phyloP scores from a whole-genome alignment of 2,797 vertebrate species.

The Tolypeutes matacus region DNA sequence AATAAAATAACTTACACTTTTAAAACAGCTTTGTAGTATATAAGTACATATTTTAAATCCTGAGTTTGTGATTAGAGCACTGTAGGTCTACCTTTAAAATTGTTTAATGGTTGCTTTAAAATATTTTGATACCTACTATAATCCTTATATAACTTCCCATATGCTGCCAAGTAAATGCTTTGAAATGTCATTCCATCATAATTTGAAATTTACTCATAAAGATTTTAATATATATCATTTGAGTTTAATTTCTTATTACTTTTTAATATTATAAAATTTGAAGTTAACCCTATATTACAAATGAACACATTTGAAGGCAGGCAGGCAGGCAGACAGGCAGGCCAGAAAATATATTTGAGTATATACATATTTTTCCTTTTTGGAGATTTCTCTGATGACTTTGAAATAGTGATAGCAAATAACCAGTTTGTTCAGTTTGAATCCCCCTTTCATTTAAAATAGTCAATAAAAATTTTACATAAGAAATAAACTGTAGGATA shows the following conservation, averaged over 20 bases:
- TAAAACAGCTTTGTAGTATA: conserved; percentile 56
- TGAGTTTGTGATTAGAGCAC: conserved; percentile 66
- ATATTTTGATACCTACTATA: conserved; percentile 78
- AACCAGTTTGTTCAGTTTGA: conserved; percentile 5
- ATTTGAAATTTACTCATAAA: conserved; percentile 76
- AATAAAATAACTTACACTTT: conserved; percentile 62
- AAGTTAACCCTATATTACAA: conserved; percentile 59
- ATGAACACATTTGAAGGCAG: conserved; percentile 36
- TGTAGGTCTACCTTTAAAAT: conserved; percentile 68
- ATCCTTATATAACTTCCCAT: conserved; percentile 71
- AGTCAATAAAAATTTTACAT: conserved; percentile 47
- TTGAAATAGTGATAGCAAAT: conserved; percentile 29
- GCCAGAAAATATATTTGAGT: conserved; percentile 24
- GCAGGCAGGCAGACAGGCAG: not conserved
- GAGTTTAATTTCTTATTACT: conserved; percentile 68
- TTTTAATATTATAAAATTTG: conserved; percentile 71
- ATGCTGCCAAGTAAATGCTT: conserved; percentile 71
- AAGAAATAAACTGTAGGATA: conserved; percentile 38
- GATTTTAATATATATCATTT: conserved; percentile 75
- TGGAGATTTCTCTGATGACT: conserved; percentile 39
- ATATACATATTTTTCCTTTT: conserved; percentile 30
- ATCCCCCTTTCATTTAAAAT: conserved; percentile 39
- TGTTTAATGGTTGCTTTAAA: conserved; percentile 77
- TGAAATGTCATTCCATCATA: conserved; percentile 72
- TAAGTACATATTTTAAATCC: conserved; percentile 71